These are phyloP conservation scores for Neotoxoptera formosana DNA, from an alignment of 1,140 invertebrate species.

Conservation along the genomic window DNA sequence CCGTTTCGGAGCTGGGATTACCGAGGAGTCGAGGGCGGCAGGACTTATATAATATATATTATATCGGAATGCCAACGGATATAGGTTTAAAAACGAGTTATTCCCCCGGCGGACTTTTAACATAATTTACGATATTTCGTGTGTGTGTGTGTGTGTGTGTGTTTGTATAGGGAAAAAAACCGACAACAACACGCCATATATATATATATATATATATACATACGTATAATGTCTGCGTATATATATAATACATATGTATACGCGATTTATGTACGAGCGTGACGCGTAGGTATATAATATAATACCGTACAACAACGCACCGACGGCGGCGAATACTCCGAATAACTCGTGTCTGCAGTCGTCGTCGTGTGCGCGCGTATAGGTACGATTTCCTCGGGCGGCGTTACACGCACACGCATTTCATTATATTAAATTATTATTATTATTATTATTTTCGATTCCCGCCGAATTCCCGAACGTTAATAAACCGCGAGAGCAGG, in stretches of 20 bases:
- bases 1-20: background rate
- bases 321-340: background rate
- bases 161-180: background rate
- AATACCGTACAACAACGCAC: background rate
- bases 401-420: background rate
- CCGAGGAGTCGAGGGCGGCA: slow-evolving; percentile 27
- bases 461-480: background rate
- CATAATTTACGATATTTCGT: slow-evolving; percentile 40
- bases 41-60: no score
- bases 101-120: slow-evolving; percentile 48
- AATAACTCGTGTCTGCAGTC: background rate
- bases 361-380: no score
- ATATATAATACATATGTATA: background rate
- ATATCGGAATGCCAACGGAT: background rate
- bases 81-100: slow-evolving; percentile 45
- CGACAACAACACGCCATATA: no score
- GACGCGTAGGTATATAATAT: no score
- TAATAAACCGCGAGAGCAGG: background rate
- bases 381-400: background rate
- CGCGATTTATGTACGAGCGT: background rate
- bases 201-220: no score
- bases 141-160: background rate
- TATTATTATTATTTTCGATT: background rate
- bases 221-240: background rate
- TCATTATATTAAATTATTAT: no score